These are phyloP conservation scores for Pyrgilauda ruficollis DNA, from an alignment of 2,113 vertebrate genomes.

Conservation along the genomic window DNA sequence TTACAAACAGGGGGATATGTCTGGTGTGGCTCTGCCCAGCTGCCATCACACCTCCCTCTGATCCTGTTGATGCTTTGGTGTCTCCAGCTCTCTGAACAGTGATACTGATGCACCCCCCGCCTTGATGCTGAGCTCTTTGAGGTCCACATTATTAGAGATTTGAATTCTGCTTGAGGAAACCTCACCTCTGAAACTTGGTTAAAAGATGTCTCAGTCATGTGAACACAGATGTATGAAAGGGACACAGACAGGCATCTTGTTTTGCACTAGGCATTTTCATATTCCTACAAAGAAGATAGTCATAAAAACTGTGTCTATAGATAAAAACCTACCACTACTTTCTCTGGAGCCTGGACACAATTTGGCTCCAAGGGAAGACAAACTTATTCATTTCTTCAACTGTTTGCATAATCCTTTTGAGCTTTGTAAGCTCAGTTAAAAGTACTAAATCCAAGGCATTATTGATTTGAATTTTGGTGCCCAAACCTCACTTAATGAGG, in stretches of 20 bases:
- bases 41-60: background rate
- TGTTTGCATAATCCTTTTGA: background rate
- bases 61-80: background rate
- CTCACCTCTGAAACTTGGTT: background rate
- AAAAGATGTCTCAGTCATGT: background rate
- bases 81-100: background rate
- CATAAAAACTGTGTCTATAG: background rate
- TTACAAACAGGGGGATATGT: background rate
- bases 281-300: background rate
- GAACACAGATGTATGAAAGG: background rate
- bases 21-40: background rate
- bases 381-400: background rate
- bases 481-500: background rate
- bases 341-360: background rate
- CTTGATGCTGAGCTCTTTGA: background rate
- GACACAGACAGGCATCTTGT: background rate
- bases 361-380: background rate
- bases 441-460: background rate
- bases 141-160: background rate
- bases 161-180: background rate
- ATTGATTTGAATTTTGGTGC: background rate
- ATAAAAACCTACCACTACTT: background rate
- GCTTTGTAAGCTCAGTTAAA: background rate
- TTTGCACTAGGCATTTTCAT: background rate
- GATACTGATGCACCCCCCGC: accelerated